Percentiles rank a stretch among this genome's conserved stretches.
phyloP scores from a whole-genome alignment of 2,797 vertebrate species.

The Sebastes hubbsi region DNA sequence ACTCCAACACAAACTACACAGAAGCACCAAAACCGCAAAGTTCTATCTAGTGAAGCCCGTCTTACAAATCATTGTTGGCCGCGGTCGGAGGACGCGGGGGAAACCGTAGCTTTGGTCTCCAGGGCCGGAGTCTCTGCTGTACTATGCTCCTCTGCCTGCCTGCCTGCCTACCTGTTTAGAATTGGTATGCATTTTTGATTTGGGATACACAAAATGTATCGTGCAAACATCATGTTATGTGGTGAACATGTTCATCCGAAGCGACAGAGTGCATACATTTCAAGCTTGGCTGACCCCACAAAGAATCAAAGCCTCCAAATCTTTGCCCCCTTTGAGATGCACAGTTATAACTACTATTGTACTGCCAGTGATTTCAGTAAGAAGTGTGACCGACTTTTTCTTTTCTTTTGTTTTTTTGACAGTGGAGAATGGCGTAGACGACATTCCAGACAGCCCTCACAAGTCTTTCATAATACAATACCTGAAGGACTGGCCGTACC shows the following conservation, averaged over 20 bases:
- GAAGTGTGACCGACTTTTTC: background rate
- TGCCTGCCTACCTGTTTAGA: too few species aligned
- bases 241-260: background rate
- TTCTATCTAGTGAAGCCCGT: too few species aligned
- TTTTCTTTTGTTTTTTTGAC: background rate
- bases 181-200: too few species aligned
- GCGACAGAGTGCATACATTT: too few species aligned
- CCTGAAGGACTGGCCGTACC: conserved; percentile 89
- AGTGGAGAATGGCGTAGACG: conserved; percentile 87
- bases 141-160: too few species aligned
- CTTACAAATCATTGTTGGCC: too few species aligned
- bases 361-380: background rate
- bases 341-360: background rate
- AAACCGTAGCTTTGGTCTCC: too few species aligned
- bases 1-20: too few species aligned
- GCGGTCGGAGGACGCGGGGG: too few species aligned
- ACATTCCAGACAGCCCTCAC: conserved; percentile 85
- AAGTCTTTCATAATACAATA: conserved; percentile 88
- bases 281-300: background rate
- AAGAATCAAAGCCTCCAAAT: background rate
- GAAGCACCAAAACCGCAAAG: too few species aligned
- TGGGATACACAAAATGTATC: background rate
- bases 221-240: background rate
- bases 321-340: background rate
- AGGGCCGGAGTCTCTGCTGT: too few species aligned